Evolutionary conservation across 2,113 vertebrate species (phyloP).

Genomic region (Larimichthys crocea): DNA sequence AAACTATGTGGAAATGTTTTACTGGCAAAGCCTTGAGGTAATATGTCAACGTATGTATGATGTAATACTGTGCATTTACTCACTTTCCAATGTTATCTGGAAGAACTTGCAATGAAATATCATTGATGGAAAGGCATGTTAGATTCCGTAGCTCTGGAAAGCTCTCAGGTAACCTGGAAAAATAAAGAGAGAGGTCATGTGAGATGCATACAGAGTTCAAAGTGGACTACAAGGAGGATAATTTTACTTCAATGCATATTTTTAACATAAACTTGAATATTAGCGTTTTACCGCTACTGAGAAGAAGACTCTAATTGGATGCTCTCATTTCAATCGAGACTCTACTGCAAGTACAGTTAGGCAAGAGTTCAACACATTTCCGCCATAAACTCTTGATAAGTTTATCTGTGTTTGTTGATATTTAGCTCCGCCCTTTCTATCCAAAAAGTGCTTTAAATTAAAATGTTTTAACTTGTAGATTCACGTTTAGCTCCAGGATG

Average conservation of each 20-base stretch:
- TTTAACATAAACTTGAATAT: not conserved
- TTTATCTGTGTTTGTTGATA: not conserved
- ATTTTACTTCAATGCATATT: not conserved
- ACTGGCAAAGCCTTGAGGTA: not conserved
- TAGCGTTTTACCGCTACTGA: not conserved
- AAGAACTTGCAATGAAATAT: conserved; percentile 96
- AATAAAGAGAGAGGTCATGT: conserved; percentile 22
- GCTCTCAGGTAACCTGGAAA: conserved; percentile 93
- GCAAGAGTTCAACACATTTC: conserved; percentile 8
- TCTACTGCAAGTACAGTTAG: not conserved
- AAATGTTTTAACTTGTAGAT: conserved; percentile 4
- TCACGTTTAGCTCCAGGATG: not conserved
- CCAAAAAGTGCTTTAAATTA: not conserved
- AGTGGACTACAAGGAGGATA: not conserved
- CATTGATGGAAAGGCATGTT: conserved; percentile 98
- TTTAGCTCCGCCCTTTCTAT: not conserved
- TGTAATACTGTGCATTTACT: conserved; percentile 73
- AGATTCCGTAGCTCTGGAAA: conserved; percentile 95
- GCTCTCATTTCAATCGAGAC: not conserved
- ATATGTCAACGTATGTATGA: not conserved
- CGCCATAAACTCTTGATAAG: conserved; percentile 20
- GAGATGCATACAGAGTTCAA: not conserved
- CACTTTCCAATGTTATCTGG: conserved; percentile 99
- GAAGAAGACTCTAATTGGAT: not conserved
- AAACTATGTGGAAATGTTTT: not conserved